A percentile compares a stretch with the other conserved stretches of the same genome.
Conservation (phyloP, 2,888 invertebrate species). For the Noctua pronuba region DNA sequence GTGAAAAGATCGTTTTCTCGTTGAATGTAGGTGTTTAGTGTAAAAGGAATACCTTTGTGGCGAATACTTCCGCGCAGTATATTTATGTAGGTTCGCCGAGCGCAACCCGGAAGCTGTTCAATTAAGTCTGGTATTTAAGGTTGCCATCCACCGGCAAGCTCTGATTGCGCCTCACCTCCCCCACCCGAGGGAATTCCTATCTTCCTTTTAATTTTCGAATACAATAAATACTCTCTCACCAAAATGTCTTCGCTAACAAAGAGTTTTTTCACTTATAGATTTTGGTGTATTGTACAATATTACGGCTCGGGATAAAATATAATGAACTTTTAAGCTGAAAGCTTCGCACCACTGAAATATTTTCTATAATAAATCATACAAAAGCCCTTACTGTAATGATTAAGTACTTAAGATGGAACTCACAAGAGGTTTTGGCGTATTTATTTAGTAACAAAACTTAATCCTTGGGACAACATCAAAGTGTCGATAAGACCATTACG, state of each 20-base stretch:
- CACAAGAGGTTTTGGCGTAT: slow-evolving; percentile 12
- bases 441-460: slow-evolving; percentile 36
- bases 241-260: slow-evolving; percentile 76
- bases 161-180: slow-evolving; percentile 85
- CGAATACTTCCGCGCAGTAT: slow-evolving; percentile 84
- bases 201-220: slow-evolving; percentile 89
- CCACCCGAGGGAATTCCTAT: slow-evolving; percentile 80
- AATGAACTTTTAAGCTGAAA: slow-evolving; percentile 47
- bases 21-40: slow-evolving; percentile 74
- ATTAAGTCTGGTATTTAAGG: slow-evolving; percentile 90
- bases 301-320: slow-evolving; percentile 37
- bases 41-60: slow-evolving; percentile 85
- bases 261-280: slow-evolving; percentile 66
- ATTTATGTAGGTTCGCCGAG: slow-evolving; percentile 84
- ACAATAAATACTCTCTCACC: slow-evolving; percentile 86
- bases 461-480: slow-evolving; percentile 47
- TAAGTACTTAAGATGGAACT: slow-evolving; percentile 10
- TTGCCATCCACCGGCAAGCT: slow-evolving; percentile 85
- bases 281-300: slow-evolving; percentile 53
- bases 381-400: slow-evolving; percentile 16
- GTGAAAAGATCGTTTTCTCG: slow-evolving; percentile 63
- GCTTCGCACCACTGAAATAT: slow-evolving; percentile 24
- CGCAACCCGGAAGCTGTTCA: slow-evolving; percentile 88
- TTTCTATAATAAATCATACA: slow-evolving; percentile 5
- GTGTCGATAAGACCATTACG: slow-evolving; percentile 48